Percentiles rank a stretch among this genome's conserved stretches.
Evolutionary conservation across 2,888 invertebrate genomes (phyloP).

Genomic region (Cephalotes varians): DNA sequence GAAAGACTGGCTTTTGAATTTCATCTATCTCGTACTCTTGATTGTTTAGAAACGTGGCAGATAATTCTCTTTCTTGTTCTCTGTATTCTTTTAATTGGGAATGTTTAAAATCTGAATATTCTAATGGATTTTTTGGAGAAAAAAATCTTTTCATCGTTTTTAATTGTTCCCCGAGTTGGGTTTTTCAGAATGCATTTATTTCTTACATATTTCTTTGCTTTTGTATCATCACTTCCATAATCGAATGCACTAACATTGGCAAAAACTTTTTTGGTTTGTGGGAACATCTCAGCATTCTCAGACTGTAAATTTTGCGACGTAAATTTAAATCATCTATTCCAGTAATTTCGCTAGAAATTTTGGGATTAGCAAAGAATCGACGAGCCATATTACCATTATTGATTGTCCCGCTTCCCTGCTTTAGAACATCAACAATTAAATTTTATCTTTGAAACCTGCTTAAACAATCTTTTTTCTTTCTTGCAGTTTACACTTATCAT

Average conservation of each 20-base stretch:
- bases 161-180: conserved; percentile 54
- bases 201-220: conserved; percentile 10
- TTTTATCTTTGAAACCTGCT: no score
- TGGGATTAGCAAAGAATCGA: no score
- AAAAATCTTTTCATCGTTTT: background rate
- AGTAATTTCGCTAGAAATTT: no score
- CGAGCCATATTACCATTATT: no score
- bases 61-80: background rate
- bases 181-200: conserved; percentile 60
- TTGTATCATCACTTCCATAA: background rate
- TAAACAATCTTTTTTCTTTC: no score
- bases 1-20: conserved; percentile 57
- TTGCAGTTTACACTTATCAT: no score
- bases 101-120: background rate
- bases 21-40: background rate
- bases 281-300: background rate
- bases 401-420: no score
- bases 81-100: background rate
- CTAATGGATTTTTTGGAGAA: no score
- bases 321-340: background rate
- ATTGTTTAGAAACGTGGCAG: background rate
- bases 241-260: background rate
- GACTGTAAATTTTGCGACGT: background rate
- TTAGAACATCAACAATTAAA: no score
- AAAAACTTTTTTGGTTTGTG: background rate